Evolutionary conservation across 2,113 vertebrate species (phyloP).

Genomic region (Mesoclemmys tuberculata): DNA sequence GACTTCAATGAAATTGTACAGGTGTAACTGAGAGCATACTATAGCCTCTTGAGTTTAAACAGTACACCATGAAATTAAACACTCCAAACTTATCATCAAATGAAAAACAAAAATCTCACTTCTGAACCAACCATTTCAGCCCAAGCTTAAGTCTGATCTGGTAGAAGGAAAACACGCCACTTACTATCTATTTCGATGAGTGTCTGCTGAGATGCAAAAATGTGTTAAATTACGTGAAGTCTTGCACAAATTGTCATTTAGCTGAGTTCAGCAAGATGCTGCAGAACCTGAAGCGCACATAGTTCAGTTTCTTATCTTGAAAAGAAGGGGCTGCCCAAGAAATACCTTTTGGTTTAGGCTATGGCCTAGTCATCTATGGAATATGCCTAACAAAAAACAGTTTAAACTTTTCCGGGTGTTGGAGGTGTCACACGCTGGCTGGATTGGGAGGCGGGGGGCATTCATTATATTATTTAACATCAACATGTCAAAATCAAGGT

Average conservation of each 20-base stretch:
- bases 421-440: too few species aligned
- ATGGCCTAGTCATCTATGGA: not conserved
- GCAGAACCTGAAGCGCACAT: not conserved
- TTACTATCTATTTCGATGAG: not conserved
- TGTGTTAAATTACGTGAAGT: not conserved
- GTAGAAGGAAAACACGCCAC: not conserved
- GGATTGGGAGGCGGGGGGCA: too few species aligned
- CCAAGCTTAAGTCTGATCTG: not conserved
- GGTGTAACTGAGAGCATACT: rapidly evolving
- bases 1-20: not conserved
- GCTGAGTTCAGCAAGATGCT: not conserved
- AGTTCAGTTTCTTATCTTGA: not conserved
- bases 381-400: not conserved
- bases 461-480: too few species aligned
- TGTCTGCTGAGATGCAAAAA: not conserved
- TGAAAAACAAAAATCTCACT: not conserved
- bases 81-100: not conserved
- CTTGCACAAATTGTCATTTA: not conserved
- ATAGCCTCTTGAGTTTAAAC: not conserved
- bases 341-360: not conserved
- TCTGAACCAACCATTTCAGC: not conserved
- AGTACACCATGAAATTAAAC: not conserved
- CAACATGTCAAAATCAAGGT: too few species aligned
- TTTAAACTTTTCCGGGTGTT: not conserved
- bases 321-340: not conserved